Evolutionary conservation across 2,113 vertebrate genomes (phyloP), one percentile per base, ranked within the genome.

Genomic region (Pluvialis apricaria): DNA sequence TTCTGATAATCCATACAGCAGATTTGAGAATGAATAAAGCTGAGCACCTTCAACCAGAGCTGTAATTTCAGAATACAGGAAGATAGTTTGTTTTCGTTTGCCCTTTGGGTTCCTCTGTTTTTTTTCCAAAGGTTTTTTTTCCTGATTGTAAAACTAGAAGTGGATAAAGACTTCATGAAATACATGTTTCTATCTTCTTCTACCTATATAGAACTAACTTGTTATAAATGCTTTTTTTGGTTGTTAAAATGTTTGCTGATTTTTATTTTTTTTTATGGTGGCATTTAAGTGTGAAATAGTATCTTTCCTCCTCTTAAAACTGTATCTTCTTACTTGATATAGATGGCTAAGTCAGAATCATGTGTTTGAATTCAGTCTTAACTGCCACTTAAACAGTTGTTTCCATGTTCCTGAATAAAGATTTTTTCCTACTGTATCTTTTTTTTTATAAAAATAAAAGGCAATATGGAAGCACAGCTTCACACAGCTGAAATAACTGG

Each of bases 11-110:
- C 98, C 98, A 1, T 99, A 99, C 97, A 99, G 98, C 97, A 99
- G 98, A 98, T 99, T 98, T 92, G 99, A 99, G 94, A 99, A 99
- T 68, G 98, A 99, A 61, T 99, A 94, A 98, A 96, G 65, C 58
- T 58, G 69, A 65, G 49, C 36, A 52, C 24, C 70, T 85, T 76
- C 34, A 17, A 44, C 34, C 54, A 61, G 69, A 89, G 9, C 57
- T 81, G 34, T 64, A 38, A 86, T 28, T 72, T 6, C 77, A 55
- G 75, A 87, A 91, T 60, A 58, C 42, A 47, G 40, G 47, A 85
- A 71, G 24, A 91, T 18, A 44, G 36, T 69, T 89, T 29, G 29
- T 60, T 84, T 92, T 82, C 32, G 32, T 79, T 79, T 84, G 42
- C 22, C 38, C 13, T 86, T 90, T 81, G 44, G 49, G 49, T 9